Conservation (phyloP, 2,888 invertebrate genomes). For the Drosophila dives region DNA sequence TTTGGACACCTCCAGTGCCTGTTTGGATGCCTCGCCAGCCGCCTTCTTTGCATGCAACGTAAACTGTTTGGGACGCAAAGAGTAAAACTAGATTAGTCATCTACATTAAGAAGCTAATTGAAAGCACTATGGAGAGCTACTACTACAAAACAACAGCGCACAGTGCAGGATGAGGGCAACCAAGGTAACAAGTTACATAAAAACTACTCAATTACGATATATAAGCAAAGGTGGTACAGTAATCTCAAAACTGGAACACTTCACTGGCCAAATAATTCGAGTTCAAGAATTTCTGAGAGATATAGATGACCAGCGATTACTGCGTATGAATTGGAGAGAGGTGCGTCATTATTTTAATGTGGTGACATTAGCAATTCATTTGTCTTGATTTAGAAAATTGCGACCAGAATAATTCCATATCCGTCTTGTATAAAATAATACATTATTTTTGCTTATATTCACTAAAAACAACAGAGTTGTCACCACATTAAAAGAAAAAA, state of each 20-base stretch:
- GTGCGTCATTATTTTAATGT: background rate
- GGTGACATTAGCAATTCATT: background rate
- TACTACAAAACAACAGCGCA: constrained; percentile 38
- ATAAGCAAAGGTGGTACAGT: background rate
- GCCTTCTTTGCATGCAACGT: constrained; percentile 95
- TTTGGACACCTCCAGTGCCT: constrained; percentile 93
- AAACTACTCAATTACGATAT: constrained; percentile 22
- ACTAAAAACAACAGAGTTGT: background rate
- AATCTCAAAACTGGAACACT: background rate
- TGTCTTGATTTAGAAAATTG: background rate
- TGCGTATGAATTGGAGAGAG: background rate
- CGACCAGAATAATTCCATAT: background rate
- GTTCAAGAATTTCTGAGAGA: background rate
- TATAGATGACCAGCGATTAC: background rate
- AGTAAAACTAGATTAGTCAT: constrained; percentile 3
- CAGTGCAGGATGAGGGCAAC: constrained; percentile 30
- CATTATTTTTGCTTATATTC: background rate
- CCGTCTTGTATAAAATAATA: background rate
- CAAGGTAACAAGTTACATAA: background rate
- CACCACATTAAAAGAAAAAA: background rate
- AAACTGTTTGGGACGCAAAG: constrained; percentile 86
- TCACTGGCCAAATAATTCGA: background rate
- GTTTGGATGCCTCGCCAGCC: constrained; percentile 93
- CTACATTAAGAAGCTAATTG: background rate
- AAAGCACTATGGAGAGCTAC: background rate